Conservation (phyloP, 2,888 invertebrate genomes). For the Diaprepes abbreviatus region DNA sequence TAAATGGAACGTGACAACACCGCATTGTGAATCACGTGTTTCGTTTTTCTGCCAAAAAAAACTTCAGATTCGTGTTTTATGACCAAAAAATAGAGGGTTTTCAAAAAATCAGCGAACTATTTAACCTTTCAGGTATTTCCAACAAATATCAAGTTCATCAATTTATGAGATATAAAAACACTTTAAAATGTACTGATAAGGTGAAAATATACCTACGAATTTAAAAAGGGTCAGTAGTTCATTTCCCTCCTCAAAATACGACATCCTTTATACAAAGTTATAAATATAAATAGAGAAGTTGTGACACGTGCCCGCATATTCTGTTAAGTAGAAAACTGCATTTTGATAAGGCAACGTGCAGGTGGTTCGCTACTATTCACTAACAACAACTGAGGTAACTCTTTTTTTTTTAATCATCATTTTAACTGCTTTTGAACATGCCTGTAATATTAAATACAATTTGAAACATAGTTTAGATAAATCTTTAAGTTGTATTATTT, state of each 20-base stretch:
- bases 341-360: conserved; percentile 42
- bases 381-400: conserved; percentile 4
- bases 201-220: too few species aligned
- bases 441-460: conserved; percentile 5
- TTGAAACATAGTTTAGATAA: neutral
- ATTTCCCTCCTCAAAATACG: neutral
- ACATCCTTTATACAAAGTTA: conserved; percentile 16
- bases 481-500: too few species aligned
- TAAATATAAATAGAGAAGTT: conserved; percentile 36
- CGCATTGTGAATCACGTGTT: too few species aligned
- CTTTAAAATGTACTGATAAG: too few species aligned
- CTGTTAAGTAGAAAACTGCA: conserved; percentile 40
- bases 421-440: conserved; percentile 13
- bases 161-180: too few species aligned
- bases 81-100: too few species aligned
- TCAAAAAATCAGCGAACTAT: too few species aligned
- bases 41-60: too few species aligned
- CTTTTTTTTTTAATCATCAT: neutral
- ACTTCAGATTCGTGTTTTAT: too few species aligned
- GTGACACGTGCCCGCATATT: conserved; percentile 45
- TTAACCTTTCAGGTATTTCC: too few species aligned
- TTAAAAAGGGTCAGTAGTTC: neutral
- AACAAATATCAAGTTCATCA: too few species aligned
- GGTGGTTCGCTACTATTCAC: conserved; percentile 33
- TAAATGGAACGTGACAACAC: too few species aligned